These are phyloP conservation scores for Gonocerus acuteangulatus DNA, from an alignment of 2,888 invertebrate genomes.

Conservation along the genomic window DNA sequence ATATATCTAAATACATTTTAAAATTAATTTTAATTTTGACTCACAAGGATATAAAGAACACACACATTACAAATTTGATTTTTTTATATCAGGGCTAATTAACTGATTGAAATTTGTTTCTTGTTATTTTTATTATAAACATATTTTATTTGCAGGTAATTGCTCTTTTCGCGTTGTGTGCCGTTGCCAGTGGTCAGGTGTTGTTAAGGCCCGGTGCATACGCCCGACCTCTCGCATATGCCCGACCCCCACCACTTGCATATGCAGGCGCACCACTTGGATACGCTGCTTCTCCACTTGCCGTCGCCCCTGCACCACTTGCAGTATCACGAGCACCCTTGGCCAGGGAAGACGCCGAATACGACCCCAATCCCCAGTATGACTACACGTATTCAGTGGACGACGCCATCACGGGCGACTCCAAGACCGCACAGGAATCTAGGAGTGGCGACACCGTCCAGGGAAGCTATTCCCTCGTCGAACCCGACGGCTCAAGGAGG, in stretches of 20 bases:
- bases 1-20: no score
- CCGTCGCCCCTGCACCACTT: neutral
- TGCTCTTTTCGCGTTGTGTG: neutral
- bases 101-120: no score
- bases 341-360: constrained; percentile 32
- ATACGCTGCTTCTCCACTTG: no score
- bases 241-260: neutral
- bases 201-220: constrained; percentile 1
- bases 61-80: no score
- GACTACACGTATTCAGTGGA: constrained; percentile 38
- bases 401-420: constrained; percentile 41
- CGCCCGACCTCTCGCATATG: constrained; percentile 7
- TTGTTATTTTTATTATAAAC: neutral
- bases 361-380: constrained; percentile 38
- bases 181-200: constrained; percentile 1
- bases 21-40: no score
- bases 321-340: neutral
- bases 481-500: constrained; percentile 30
- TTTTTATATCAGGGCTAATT: no score
- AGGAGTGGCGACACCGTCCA: constrained; percentile 42
- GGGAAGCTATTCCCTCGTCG: constrained; percentile 40
- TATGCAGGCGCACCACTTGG: no score
- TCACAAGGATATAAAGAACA: no score
- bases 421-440: constrained; percentile 40
- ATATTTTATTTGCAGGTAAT: neutral